Base-by-base conservation (phyloP, 1,140 invertebrate species). In the Conus ventricosus region DNA sequence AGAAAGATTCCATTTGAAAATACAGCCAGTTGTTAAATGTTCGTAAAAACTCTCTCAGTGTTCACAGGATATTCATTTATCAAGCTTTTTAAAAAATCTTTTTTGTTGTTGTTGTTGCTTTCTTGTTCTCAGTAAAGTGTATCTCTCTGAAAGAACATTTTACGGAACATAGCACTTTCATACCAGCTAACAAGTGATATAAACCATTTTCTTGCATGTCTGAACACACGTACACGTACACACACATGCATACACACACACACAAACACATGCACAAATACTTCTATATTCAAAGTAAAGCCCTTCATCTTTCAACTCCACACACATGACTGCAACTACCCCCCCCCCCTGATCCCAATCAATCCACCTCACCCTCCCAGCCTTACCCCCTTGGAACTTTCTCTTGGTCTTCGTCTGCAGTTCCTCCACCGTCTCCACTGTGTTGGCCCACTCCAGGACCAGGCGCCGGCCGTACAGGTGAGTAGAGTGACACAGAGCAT, bases 391-490 rank as follows among this genome's bases (percentile, higher is more conserved):
- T 91, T 95, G 92, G 83, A 97, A 98, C 90, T 97, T 96, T 92
- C 97, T 96, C 0, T 98, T 97, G 0, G 98, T 98, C 91, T 98
- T 97, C 95, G 97, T 97, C 88, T 98, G 96, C n/a, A 99, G 95
- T 89, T 97, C 96, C 25, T 97, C 97, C 6, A 99, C 95, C 90
- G 97, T 96, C 92, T 98, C 97, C 4, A 95, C 96, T 10, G 97
- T 97, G 27, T 97, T 96, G 0, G 99, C 99, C 99, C 99, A 99
- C 96, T 99, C 99, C 27, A 99, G 95, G 0, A 99, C 98, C 90
- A 99, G 95, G 75, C 99, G 96, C 91, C 99, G 96, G 6, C 99
- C 99, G 94, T 99, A 99, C 94, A 99, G 97, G 96, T 99, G 99
- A 90, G 99, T 99, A 92, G 98, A 99, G 94, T 98, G 98, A 91